Percentiles rank a stretch among this genome's conserved stretches.
phyloP scores from a whole-genome alignment of 1,140 invertebrate genomes.

The Achroia grisella region DNA sequence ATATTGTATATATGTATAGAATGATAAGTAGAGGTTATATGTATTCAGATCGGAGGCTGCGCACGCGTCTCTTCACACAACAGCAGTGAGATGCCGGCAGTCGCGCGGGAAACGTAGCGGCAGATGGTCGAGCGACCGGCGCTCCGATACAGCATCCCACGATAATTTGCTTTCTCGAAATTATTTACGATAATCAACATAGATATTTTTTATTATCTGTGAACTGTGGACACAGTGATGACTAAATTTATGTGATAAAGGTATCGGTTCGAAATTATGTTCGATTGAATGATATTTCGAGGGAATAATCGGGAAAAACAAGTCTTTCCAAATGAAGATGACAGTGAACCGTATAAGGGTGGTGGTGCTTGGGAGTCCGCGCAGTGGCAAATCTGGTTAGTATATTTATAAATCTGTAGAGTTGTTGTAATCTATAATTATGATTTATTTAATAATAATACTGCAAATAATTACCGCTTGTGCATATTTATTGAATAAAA shows the following conservation, averaged over 20 bases:
- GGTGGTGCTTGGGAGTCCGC: conserved; percentile 80
- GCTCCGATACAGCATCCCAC: conserved; percentile 17
- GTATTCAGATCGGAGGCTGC: conserved; percentile 34
- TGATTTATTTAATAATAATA: too few species aligned
- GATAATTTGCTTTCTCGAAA: conserved; percentile 37
- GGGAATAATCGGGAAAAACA: conserved; percentile 27
- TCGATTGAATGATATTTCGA: conserved; percentile 28
- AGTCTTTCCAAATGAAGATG: conserved; percentile 69
- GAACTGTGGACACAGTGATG: conserved; percentile 40
- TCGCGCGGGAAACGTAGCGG: conserved; percentile 53
- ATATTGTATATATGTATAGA: too few species aligned
- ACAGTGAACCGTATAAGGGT: conserved; percentile 80
- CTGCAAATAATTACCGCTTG: too few species aligned
- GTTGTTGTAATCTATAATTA: too few species aligned
- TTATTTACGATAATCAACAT: conserved; percentile 50
- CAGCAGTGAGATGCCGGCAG: conserved; percentile 35
- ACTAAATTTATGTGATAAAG: conserved; percentile 24
- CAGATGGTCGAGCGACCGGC: conserved; percentile 27
- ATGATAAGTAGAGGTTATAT: too few species aligned
- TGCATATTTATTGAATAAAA: too few species aligned
- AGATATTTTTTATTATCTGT: conserved; percentile 17
- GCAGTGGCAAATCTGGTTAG: conserved; percentile 82
- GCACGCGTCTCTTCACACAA: conserved; percentile 35
- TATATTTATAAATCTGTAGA: conserved; percentile 19
- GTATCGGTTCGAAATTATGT: conserved; percentile 24